A percentile compares a stretch with the other conserved stretches of the same genome.
phyloP scores from a whole-genome alignment of 2,113 vertebrate species.

The Brevimyrus niger region DNA sequence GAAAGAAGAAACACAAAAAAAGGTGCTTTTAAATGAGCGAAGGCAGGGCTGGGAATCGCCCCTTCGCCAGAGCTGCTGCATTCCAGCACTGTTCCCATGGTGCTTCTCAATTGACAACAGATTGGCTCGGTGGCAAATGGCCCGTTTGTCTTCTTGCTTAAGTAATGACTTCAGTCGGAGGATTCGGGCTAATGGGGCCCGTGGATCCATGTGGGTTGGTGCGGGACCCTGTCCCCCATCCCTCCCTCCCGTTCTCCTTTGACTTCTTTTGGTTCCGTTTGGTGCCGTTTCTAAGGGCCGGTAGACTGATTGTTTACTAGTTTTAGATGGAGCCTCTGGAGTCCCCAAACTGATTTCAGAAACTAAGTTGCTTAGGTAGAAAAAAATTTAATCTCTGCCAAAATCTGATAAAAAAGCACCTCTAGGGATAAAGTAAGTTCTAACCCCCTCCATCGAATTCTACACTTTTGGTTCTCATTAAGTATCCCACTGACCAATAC shows the following conservation, averaged over 20 bases:
- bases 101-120: slow-evolving; percentile 51
- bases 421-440: neutral
- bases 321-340: neutral
- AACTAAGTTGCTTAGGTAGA: neutral
- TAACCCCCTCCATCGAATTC: neutral
- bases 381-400: neutral
- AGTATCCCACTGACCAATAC: neutral
- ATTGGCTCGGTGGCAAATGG: slow-evolving; percentile 62
- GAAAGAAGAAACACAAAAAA: slow-evolving; percentile 39
- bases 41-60: neutral
- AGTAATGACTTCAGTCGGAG: slow-evolving; percentile 47
- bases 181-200: slow-evolving; percentile 38
- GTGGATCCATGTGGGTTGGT: slow-evolving; percentile 6
- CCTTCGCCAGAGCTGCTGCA: slow-evolving; percentile 33
- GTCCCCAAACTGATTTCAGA: neutral
- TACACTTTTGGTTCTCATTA: neutral
- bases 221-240: neutral
- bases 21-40: slow-evolving; percentile 36
- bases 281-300: neutral
- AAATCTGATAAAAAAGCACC: neutral
- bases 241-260: neutral
- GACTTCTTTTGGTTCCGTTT: neutral
- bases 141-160: slow-evolving; percentile 42
- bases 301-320: neutral
- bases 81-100: slow-evolving; percentile 57